These are phyloP conservation scores for roundworm (Caenorhabditis elegans) DNA, from an alignment of 1,140 invertebrate genomes.

Conservation along the genomic window WBcel235 BX284604.4:13600001-13600500, in stretches of 20 bases:
- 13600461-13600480: too few species aligned
- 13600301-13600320: neutral
- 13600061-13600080: neutral
- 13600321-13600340: neutral
- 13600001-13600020: too few species aligned
- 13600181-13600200: neutral
- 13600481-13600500: too few species aligned
- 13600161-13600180: neutral
- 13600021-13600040: too few species aligned
- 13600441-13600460: too few species aligned
- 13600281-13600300: neutral
- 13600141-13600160: neutral
- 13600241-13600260: neutral
- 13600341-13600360: neutral
- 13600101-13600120: neutral
- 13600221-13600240: neutral
- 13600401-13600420: neutral
- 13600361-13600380: neutral
- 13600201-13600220: neutral
- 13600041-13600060: too few species aligned
- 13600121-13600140: neutral
- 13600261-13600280: neutral
- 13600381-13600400: neutral
- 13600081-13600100: neutral
- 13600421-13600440: too few species aligned